Conservation (phyloP, 2,888 invertebrate species). For the Eupithecia exiguata region DNA sequence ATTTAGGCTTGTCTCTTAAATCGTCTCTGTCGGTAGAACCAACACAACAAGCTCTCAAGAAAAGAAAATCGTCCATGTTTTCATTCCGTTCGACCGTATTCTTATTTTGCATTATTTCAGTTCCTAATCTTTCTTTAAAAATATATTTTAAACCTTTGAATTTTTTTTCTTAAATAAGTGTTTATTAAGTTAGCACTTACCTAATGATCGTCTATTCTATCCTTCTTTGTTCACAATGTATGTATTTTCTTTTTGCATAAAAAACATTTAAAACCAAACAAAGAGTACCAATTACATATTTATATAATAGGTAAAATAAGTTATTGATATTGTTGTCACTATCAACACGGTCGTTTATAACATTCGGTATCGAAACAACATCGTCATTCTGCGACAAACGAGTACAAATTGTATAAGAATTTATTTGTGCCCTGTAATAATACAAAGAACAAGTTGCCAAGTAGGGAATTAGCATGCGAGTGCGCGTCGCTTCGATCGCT, state of each 20-base stretch:
- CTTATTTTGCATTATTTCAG: no score
- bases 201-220: not conserved
- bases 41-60: no score
- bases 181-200: no score
- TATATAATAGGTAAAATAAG: conserved; percentile 14
- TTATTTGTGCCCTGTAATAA: conserved; percentile 61
- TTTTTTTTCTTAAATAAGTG: no score
- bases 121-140: no score
- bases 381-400: conserved; percentile 67
- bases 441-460: conserved; percentile 60
- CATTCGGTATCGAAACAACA: conserved; percentile 58
- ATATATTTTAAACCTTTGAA: no score
- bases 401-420: conserved; percentile 74
- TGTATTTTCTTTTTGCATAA: not conserved
- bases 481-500: conserved; percentile 50
- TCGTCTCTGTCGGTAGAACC: no score
- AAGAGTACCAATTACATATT: not conserved
- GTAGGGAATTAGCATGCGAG: conserved; percentile 65
- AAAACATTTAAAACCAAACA: conserved; percentile 1
- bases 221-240: not conserved
- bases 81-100: no score
- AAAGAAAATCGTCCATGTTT: no score
- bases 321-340: conserved; percentile 26
- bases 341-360: conserved; percentile 44
- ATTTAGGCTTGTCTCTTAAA: no score